Evolutionary conservation across 2,888 invertebrate species (phyloP).

Genomic region (Nomada fabriciana): DNA sequence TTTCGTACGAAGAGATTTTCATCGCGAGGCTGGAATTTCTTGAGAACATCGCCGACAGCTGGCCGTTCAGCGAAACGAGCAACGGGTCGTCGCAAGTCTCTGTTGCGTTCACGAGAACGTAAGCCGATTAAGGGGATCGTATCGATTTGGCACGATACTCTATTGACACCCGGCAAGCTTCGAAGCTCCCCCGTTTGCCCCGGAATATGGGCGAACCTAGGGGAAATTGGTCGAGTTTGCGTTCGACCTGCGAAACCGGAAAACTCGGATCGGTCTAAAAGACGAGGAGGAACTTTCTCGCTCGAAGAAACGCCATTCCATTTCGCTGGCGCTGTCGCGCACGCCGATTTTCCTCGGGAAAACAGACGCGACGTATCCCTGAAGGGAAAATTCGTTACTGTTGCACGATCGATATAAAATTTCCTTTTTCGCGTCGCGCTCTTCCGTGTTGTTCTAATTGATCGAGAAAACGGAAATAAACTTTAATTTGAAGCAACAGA

Average conservation of each 20-base stretch:
- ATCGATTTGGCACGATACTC: slow-evolving; percentile 44
- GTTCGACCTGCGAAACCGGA: slow-evolving; percentile 5
- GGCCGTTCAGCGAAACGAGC: not conserved
- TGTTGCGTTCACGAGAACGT: slow-evolving; percentile 23
- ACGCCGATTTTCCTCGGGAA: not conserved
- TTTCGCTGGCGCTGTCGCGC: not conserved
- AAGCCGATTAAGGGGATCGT: slow-evolving; percentile 50
- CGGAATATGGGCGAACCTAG: not conserved
- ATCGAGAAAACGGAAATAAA: too few relatives aligned
- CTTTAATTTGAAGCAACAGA: too few relatives aligned
- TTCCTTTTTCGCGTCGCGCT: not conserved
- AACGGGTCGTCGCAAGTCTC: not conserved
- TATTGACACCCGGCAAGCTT: slow-evolving; percentile 18
- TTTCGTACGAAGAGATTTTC: not conserved
- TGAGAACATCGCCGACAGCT: too few relatives aligned
- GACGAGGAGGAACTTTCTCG: not conserved
- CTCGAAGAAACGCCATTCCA: not conserved
- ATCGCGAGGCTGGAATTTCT: too few relatives aligned
- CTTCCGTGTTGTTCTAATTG: not conserved
- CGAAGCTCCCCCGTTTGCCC: slow-evolving; percentile 1
- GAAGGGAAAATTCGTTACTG: slow-evolving; percentile 14
- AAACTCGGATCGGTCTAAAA: slow-evolving; percentile 7
- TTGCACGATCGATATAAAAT: not conserved
- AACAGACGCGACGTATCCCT: not conserved
- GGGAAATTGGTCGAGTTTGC: not conserved